phyloP scores from a whole-genome alignment of 2,113 vertebrate species.

The Pycnonotus jocosus region DNA sequence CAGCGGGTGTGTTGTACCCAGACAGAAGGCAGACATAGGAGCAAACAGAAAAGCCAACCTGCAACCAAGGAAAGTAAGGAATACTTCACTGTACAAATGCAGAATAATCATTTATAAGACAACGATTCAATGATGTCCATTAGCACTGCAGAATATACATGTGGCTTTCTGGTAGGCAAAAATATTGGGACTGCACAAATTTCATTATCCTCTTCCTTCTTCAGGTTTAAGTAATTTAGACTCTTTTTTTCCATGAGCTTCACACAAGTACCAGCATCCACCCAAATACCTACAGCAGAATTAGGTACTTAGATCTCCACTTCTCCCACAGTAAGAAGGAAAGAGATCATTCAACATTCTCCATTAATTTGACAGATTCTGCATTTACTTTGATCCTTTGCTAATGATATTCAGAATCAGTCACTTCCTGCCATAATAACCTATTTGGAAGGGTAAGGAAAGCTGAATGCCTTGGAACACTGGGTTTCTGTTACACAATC shows the following conservation, averaged over 20 bases:
- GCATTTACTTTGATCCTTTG: neutral
- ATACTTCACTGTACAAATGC: neutral
- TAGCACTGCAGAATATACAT: neutral
- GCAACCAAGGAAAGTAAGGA: neutral
- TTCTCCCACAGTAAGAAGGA: neutral
- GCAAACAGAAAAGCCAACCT: conserved; percentile 83
- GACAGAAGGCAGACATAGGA: conserved; percentile 70
- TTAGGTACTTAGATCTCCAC: neutral
- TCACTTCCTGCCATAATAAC: neutral
- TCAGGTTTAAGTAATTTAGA: neutral
- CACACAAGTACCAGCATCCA: neutral
- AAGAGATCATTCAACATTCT: neutral
- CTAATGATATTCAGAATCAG: neutral
- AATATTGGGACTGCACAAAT: neutral
- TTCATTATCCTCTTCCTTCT: neutral
- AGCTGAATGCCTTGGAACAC: neutral
- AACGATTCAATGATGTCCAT: neutral
- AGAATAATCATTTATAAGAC: neutral
- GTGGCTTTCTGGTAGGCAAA: neutral
- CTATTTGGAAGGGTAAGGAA: neutral
- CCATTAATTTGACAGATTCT: neutral
- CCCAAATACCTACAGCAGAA: neutral
- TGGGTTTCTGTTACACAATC: neutral
- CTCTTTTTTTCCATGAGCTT: neutral
- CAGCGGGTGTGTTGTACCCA: conserved; percentile 72